Base-by-base conservation (phyloP, 2,888 invertebrate species). In the Ophraella communa region DNA sequence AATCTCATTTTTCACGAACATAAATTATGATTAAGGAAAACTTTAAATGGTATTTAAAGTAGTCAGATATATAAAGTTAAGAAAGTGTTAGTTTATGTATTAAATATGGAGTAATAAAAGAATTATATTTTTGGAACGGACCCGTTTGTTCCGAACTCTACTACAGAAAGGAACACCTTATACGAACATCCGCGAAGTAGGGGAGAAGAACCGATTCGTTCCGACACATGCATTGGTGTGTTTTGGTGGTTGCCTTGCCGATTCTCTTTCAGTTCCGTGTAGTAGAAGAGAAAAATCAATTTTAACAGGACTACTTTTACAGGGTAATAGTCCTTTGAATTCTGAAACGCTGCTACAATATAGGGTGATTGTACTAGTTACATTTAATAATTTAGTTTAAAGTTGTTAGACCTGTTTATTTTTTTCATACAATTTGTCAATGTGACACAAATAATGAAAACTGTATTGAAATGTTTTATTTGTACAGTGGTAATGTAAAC, bases 231-330 rank as follows among this genome's bases (percentile, higher is more conserved):
- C 21, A 23, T 35, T 24, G 11, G 24, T 59, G 65, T 59, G 65
- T 53, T 51, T 61, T 57, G 57, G 39, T 64, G 61, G 65, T 65
- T 65, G 61, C 65, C 61, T 52, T 57, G 45, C 60, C 39, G 18
- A 51, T 49, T 23, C 45, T 49, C 33, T 23, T 53, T 55, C 53
- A 8, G 39, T 33, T 62, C 42, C 23, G 45, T 59, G 33, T 30
- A 45, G 59, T 42, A 54, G 52, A 54, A 30, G 21, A 42, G 64
- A 60, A 64, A 64, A 64, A 64, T 64, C 64, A 60, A 64, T 64
- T 64, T 59, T 42, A 47, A 39, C 42, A 64, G 30, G 54, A 60
- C 39, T 52, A 49, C 30, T 57, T 57, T 33, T 58, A 58, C 49
- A 23, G 58, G 58, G 58, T 49, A 18, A 18, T 45, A 10, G 45